Evolutionary conservation across 2,113 vertebrate species (phyloP).

Genomic region (Malurus elegans): DNA sequence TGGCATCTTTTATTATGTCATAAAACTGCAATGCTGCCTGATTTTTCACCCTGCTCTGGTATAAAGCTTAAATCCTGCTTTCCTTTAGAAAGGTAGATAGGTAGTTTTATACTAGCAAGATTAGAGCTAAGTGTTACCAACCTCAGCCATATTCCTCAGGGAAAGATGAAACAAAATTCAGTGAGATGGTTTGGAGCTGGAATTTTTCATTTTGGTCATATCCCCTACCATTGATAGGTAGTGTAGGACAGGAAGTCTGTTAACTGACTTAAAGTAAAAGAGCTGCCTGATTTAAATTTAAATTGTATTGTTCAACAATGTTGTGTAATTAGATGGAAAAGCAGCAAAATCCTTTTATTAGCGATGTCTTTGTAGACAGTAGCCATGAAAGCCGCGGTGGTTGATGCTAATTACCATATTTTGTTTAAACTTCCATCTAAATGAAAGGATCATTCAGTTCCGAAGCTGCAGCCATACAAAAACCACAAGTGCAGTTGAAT

Average conservation of each 20-base stretch:
- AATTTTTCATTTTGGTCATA: background rate
- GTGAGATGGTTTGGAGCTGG: background rate
- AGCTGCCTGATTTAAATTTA: slow-evolving; percentile 57
- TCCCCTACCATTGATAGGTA: background rate
- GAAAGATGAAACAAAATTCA: background rate
- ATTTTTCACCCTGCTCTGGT: background rate
- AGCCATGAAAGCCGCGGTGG: slow-evolving; percentile 58
- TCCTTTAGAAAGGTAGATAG: background rate
- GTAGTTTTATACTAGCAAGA: background rate
- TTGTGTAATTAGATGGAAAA: slow-evolving; percentile 67
- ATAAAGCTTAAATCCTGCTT: background rate
- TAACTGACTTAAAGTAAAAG: slow-evolving; percentile 32
- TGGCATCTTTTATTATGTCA: slow-evolving; percentile 23
- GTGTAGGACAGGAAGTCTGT: slow-evolving; percentile 14
- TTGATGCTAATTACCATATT: slow-evolving; percentile 70
- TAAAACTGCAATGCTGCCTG: background rate
- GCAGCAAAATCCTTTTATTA: slow-evolving; percentile 61
- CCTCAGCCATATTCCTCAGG: background rate
- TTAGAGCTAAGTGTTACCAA: background rate
- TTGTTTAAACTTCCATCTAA: slow-evolving; percentile 68
- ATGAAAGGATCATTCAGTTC: slow-evolving; percentile 65
- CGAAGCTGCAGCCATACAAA: slow-evolving; percentile 61
- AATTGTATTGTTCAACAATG: slow-evolving; percentile 58
- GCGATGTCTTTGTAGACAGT: slow-evolving; percentile 62
- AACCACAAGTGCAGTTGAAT: slow-evolving; percentile 64